phyloP scores from a whole-genome alignment of 2,113 vertebrate species.

The Nannobrachium achirus region DNA sequence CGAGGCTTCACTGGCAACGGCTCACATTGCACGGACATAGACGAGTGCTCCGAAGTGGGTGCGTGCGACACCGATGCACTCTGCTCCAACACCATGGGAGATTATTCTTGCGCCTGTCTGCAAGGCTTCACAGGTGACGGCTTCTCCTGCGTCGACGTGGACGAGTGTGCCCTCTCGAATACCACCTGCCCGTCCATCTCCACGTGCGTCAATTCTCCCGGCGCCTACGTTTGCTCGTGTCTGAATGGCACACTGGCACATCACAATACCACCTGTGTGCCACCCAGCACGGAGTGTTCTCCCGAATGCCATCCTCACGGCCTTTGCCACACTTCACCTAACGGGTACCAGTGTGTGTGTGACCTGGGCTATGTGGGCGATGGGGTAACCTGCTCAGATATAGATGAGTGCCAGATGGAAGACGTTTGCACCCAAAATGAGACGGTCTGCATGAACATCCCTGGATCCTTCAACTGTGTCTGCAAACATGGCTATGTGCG shows the following conservation, averaged over 20 bases:
- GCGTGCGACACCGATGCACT: constrained; percentile 68
- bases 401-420: constrained; percentile 78
- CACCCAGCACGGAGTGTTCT: constrained; percentile 68
- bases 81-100: constrained; percentile 76
- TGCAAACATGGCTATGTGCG: constrained; percentile 78
- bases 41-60: constrained; percentile 72
- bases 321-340: constrained; percentile 77
- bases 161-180: constrained; percentile 77
- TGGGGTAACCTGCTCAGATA: constrained; percentile 76
- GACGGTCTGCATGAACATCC: constrained; percentile 77
- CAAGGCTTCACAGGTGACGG: constrained; percentile 79
- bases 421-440: constrained; percentile 76
- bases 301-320: constrained; percentile 76
- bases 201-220: constrained; percentile 80
- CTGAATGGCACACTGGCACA: constrained; percentile 78
- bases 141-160: constrained; percentile 75
- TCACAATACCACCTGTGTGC: constrained; percentile 70
- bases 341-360: constrained; percentile 80
- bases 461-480: constrained; percentile 78
- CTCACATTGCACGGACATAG: constrained; percentile 72
- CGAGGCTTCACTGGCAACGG: constrained; percentile 77
- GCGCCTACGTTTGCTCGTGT: constrained; percentile 82
- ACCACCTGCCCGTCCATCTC: constrained; percentile 69
- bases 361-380: constrained; percentile 79
- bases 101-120: constrained; percentile 77